These are phyloP conservation scores for Vultur gryphus DNA, from an alignment of 2,797 vertebrate species.

Conservation along the genomic window DNA sequence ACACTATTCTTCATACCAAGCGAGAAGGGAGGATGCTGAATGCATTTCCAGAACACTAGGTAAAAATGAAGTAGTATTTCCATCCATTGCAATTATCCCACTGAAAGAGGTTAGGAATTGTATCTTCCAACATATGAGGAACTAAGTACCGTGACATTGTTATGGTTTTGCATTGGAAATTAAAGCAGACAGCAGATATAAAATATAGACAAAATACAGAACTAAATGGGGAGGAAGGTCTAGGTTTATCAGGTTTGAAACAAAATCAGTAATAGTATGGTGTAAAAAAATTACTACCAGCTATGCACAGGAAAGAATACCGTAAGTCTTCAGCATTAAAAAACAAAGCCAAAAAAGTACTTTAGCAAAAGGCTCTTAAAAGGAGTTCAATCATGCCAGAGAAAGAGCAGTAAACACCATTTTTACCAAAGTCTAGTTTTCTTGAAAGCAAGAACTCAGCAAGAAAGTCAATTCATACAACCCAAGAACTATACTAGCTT, in stretches of 20 bases:
- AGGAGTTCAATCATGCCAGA: not conserved
- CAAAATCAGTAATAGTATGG: not conserved
- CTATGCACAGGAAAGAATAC: not conserved
- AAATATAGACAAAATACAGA: not conserved
- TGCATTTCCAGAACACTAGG: not conserved
- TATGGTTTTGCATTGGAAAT: not conserved
- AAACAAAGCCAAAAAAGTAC: not conserved
- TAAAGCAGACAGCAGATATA: not conserved
- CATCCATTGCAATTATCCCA: not conserved
- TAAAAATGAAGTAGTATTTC: not conserved
- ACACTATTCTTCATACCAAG: not conserved
- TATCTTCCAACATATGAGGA: not conserved
- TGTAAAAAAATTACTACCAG: not conserved
- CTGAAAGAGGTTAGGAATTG: not conserved
- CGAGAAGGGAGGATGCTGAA: not conserved
- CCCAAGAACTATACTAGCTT: not conserved
- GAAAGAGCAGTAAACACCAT: not conserved
- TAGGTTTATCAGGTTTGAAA: not conserved
- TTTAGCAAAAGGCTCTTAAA: not conserved
- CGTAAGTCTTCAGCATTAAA: not conserved
- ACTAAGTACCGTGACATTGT: not conserved
- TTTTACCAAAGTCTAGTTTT: not conserved
- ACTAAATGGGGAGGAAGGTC: not conserved
- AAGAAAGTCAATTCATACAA: not conserved
- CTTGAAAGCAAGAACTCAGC: not conserved